Percentiles rank a stretch among this genome's conserved stretches.
phyloP scores from a whole-genome alignment of 2,113 vertebrate genomes.

The Rhabdornis inornatus region DNA sequence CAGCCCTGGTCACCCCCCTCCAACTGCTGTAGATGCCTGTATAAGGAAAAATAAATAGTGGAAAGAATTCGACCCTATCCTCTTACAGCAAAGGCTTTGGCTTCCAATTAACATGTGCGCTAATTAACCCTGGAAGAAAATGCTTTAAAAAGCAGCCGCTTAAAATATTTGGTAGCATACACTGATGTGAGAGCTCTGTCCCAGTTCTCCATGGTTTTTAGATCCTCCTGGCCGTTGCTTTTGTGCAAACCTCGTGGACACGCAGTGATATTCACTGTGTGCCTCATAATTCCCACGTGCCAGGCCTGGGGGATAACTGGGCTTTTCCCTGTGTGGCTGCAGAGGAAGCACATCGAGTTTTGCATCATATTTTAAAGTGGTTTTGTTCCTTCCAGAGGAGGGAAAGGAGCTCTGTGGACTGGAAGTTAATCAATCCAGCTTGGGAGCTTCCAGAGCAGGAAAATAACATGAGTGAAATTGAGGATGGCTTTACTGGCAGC shows the following conservation, averaged over 20 bases:
- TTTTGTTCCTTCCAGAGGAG: neutral
- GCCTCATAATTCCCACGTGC: neutral
- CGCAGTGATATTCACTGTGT: neutral
- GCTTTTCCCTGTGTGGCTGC: neutral
- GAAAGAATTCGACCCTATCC: neutral
- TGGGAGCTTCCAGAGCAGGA: neutral
- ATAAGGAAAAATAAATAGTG: neutral
- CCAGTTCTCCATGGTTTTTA: neutral
- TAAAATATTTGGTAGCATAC: fast-evolving
- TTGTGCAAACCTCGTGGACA: neutral
- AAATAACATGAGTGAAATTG: fast-evolving
- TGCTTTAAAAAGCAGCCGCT: neutral
- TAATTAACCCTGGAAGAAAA: neutral
- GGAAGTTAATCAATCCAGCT: neutral
- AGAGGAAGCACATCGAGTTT: neutral
- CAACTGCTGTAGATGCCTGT: neutral
- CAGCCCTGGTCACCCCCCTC: neutral
- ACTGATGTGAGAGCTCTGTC: neutral
- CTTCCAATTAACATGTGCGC: neutral
- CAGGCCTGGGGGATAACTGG: neutral
- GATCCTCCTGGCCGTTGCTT: neutral
- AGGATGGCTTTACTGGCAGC: neutral
- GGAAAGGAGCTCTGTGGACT: neutral
- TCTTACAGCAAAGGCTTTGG: neutral
- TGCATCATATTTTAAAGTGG: neutral